Evolutionary conservation across 53 echinoderm and acorn worm species (phyloP), one percentile per base, ranked within the genome.

Genomic region (Patiria pectinifera): DNA sequence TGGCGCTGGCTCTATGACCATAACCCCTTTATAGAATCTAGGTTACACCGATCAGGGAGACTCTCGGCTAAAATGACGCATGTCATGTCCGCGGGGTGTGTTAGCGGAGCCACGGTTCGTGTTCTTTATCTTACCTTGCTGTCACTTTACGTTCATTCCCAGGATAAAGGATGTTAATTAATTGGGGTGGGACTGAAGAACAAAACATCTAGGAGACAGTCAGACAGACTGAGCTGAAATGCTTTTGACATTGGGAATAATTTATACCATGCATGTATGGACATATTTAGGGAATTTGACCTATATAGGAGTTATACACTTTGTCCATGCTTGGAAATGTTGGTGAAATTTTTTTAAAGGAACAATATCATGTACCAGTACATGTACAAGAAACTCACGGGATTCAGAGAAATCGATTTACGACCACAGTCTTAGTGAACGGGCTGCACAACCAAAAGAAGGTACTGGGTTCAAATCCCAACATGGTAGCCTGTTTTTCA

Each of bases 21-120:
- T 87, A 87, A 87, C 87, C 87, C 75, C 87, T 53, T 87, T 75
- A 59, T 87, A 44, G 74, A 47, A 87, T 87, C 87, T 87, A 23
- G 87, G 87, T 87, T 87, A 87, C 58, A 23, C 3, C 19, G 66
- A 18, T 66, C 19, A 11, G 15, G 3, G 13, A 66, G 66, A 18
- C 66, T 66, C 19, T 60, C 15, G 80, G 78, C n/a, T 35, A 45
- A 35, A 75, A 48, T 87, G 75, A 87, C 45, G 75, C 74, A 75
- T 44, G 87, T 87, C 74, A 75, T 72, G 87, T 48, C 75, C 23
- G 48, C 47, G 16, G 87, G 87, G 72, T 11, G 23, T 71, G 72
- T 49, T 63, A 86, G 53, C 48, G 2, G 71, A 86, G 87, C 53
- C 76, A 49, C n/a, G 47, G 87, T 75, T 87, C 87, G 87, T 87